Conservation (phyloP, 1,140 invertebrate genomes). For the Diuraphis noxia region DNA sequence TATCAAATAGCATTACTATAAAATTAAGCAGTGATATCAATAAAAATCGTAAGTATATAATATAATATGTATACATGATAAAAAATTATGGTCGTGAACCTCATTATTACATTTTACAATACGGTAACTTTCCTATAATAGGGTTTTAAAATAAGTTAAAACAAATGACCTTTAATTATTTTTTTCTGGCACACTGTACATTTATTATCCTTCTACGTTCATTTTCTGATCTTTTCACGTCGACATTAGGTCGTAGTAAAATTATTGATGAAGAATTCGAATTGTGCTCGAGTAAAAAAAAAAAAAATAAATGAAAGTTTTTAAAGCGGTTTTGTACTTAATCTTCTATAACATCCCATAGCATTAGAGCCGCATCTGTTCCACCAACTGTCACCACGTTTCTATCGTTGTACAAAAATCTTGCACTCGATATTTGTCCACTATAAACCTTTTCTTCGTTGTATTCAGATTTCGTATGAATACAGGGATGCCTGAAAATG, state of each 20-base stretch:
- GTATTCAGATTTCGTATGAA: constrained; percentile 81
- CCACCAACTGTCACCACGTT: constrained; percentile 86
- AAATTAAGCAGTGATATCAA: constrained; percentile 22
- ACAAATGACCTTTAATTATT: not conserved
- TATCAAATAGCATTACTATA: constrained; percentile 22
- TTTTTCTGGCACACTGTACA: not conserved
- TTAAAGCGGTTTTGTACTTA: constrained; percentile 21
- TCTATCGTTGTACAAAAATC: constrained; percentile 83
- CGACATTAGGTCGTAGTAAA: not conserved
- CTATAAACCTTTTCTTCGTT: constrained; percentile 88
- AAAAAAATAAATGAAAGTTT: constrained; percentile 15
- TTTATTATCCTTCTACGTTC: not conserved
- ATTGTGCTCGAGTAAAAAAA: constrained; percentile 43
- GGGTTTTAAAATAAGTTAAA: not conserved
- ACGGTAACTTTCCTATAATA: constrained; percentile 21
- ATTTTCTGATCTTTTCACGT: not conserved
- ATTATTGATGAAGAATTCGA: not conserved
- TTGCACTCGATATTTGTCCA: constrained; percentile 77
- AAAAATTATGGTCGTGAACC: not conserved
- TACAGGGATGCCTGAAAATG: constrained; percentile 73
- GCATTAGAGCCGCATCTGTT: constrained; percentile 88
- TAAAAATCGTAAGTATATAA: not conserved
- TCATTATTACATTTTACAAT: not conserved
- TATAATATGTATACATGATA: not conserved
- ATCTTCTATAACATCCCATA: constrained; percentile 86